Percentiles rank a stretch among this genome's conserved stretches.
Conservation (phyloP, 2,113 vertebrate species). For the Scartelaos histophorus region DNA sequence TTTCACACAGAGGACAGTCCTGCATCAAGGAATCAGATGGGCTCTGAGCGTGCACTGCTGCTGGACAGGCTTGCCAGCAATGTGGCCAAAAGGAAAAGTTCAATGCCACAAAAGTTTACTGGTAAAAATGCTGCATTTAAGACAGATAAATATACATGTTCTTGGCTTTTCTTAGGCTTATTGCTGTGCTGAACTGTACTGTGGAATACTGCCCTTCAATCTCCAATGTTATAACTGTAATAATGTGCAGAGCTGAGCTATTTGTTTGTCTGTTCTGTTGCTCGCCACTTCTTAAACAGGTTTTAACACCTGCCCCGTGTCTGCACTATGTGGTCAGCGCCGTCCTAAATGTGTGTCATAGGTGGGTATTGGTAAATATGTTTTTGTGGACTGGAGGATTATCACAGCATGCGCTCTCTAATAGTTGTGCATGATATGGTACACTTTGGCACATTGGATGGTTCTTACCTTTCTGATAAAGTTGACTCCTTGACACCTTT, state of each 20-base stretch:
- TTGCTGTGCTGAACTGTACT: background rate
- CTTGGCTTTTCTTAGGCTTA: background rate
- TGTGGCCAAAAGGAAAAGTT: slow-evolving; percentile 93
- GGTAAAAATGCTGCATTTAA: slow-evolving; percentile 78
- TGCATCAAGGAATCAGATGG: slow-evolving; percentile 85
- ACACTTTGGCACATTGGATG: slow-evolving; percentile 18
- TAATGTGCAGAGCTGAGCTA: slow-evolving; percentile 40
- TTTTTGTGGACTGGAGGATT: slow-evolving; percentile 19
- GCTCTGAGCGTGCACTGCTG: slow-evolving; percentile 88
- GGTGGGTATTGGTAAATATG: slow-evolving; percentile 56
- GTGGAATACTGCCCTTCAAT: slow-evolving; percentile 23
- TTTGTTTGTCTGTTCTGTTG: slow-evolving; percentile 42
- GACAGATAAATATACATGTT: background rate
- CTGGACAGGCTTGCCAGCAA: slow-evolving; percentile 94
- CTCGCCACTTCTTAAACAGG: slow-evolving; percentile 49
- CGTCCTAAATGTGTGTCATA: slow-evolving; percentile 43
- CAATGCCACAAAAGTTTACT: slow-evolving; percentile 95
- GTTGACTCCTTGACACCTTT: slow-evolving; percentile 11
- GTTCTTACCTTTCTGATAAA: slow-evolving; percentile 33
- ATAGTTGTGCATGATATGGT: slow-evolving; percentile 32
- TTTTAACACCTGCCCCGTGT: slow-evolving; percentile 43
- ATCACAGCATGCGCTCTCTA: background rate
- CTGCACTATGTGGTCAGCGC: slow-evolving; percentile 42
- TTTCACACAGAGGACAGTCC: slow-evolving; percentile 75
- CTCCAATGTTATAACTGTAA: slow-evolving; percentile 10